Base-by-base conservation (phyloP, 2,888 invertebrate species). In the Geophilus truncorum region DNA sequence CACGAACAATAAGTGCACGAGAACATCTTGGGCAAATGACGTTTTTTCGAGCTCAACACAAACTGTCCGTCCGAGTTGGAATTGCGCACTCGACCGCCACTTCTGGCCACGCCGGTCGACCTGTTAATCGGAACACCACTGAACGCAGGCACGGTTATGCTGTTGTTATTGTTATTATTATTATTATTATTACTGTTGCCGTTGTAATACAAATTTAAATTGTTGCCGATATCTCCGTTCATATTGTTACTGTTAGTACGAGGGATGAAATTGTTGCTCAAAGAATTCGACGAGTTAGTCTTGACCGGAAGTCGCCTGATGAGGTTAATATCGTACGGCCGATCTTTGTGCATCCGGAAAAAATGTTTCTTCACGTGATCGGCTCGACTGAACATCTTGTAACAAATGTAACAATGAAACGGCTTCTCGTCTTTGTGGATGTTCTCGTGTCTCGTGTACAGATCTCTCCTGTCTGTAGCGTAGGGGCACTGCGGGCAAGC, bases 361-460 rank as follows among this genome's bases (percentile, higher is more conserved):
- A 96, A 96, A 87, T 96, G 96, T 86, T 96, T 96, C 88, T 96
- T 96, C 76, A 96, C 96, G 86, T 96, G 96, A 87, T 96, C 96
- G 51, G 96, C 96, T 79, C 96, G 90, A 87, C 96, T 96, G 89
- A 96, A 96, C 87, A 95, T 94, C 87, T 96, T 95, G 86, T 93
- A 92, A 86, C 96, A 96, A 36, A 95, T 92, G 87, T 96, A 96
- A 87, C 96, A 96, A 86, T 95, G 94, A 87, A 96, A 96, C 6
- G 96, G 96, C 86, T 96, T 96, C 86, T 96, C 95, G 86, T 95
- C 95, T 84, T 95, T 91, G 86, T 96, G 96, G 83, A 96, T 96
- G 87, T 95, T 96, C 88, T 96, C 95, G 87, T 96, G 96, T 40
- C 96, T 91, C 57, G 95, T 95, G 88, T 93, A 96, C 75, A 96